Evolutionary conservation across 2,888 invertebrate species (phyloP).

Genomic region (Coleophora deauratella): DNA sequence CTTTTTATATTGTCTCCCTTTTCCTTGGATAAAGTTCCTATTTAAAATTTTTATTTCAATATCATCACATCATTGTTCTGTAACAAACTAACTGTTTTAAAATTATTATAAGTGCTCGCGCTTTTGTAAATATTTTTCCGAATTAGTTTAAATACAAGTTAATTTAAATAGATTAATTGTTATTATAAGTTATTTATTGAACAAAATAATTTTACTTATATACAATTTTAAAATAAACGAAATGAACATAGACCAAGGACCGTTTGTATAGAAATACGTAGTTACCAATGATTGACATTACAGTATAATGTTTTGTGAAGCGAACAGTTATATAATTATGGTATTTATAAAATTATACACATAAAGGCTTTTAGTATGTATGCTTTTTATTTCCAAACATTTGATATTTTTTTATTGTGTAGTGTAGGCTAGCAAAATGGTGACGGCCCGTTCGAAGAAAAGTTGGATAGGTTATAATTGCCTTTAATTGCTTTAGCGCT

Average conservation of each 20-base stretch:
- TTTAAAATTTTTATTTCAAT: background rate
- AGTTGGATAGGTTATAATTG: too few relatives aligned
- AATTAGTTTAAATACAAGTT: constrained; percentile 9
- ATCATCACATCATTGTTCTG: background rate
- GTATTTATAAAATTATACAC: constrained; percentile 20
- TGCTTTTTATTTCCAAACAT: constrained; percentile 19
- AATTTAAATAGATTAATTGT: constrained; percentile 14
- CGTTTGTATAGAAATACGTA: constrained; percentile 15
- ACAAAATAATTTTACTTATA: constrained; percentile 23
- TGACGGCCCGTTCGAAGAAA: too few relatives aligned
- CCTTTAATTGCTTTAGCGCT: too few relatives aligned
- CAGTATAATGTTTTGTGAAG: constrained; percentile 13
- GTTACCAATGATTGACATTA: constrained; percentile 27
- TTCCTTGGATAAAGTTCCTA: background rate
- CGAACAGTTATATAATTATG: constrained; percentile 11
- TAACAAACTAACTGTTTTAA: constrained; percentile 1
- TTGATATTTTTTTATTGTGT: too few relatives aligned
- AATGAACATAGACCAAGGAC: constrained; percentile 14
- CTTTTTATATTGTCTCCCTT: background rate
- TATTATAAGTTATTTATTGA: constrained; percentile 40
- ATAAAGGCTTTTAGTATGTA: constrained; percentile 20
- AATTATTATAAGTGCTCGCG: constrained; percentile 26
- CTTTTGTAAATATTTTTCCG: constrained; percentile 47
- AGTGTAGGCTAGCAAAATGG: too few relatives aligned
- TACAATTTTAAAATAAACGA: constrained; percentile 21